These are phyloP conservation scores for Hypsopygia costalis DNA, from an alignment of 2,888 invertebrate genomes.

Conservation along the genomic window DNA sequence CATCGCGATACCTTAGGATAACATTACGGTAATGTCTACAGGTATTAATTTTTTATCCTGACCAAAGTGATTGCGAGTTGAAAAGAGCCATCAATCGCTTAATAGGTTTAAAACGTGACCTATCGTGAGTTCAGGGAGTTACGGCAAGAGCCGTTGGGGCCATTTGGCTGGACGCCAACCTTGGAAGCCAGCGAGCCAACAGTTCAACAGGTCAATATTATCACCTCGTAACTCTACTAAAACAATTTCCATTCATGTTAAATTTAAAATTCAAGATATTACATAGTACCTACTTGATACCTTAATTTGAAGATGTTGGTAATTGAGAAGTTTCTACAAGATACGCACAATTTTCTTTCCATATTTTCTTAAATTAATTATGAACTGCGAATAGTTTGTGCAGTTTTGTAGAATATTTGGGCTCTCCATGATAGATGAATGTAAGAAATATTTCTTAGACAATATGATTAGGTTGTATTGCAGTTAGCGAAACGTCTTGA, in stretches of 20 bases:
- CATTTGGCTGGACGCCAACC: conserved; percentile 38
- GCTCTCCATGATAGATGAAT: too few relatives aligned
- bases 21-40: not conserved
- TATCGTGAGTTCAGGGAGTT: conserved; percentile 35
- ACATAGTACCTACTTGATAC: too few relatives aligned
- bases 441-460: too few relatives aligned
- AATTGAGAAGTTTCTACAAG: too few relatives aligned
- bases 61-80: conserved; percentile 17
- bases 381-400: too few relatives aligned
- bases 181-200: conserved; percentile 16
- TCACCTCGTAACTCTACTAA: conserved; percentile 15
- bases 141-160: conserved; percentile 33
- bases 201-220: conserved; percentile 42
- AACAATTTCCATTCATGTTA: not conserved
- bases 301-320: too few relatives aligned
- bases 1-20: too few relatives aligned
- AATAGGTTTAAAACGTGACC: conserved; percentile 39
- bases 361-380: too few relatives aligned
- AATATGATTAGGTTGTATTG: too few relatives aligned
- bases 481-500: too few relatives aligned
- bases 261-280: not conserved
- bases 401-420: too few relatives aligned
- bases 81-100: conserved; percentile 34
- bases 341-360: too few relatives aligned
- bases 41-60: not conserved